phyloP scores from a whole-genome alignment of 1,140 invertebrate genomes.

The Wiebesia pumilae region DNA sequence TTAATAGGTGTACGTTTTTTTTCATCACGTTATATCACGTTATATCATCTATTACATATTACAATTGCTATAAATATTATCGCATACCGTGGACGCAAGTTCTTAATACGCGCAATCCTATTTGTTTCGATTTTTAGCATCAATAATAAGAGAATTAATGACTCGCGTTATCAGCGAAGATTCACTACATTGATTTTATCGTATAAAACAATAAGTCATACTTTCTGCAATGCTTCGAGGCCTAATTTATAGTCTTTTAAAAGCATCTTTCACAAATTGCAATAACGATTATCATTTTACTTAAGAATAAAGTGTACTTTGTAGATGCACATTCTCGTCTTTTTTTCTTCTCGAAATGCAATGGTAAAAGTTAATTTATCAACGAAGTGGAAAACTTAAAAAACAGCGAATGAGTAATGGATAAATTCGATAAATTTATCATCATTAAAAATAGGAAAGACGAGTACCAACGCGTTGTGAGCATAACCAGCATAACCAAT shows the following conservation, averaged over 20 bases:
- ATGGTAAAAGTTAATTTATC: neutral
- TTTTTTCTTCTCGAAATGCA: neutral
- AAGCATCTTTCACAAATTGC: neutral
- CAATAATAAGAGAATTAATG: neutral
- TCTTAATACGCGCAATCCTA: neutral
- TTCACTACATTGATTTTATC: neutral
- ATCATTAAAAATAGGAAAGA: neutral
- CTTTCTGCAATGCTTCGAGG: neutral
- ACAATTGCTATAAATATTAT: slow-evolving; percentile 3
- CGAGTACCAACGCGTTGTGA: neutral
- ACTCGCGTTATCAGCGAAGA: neutral
- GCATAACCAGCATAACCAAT: neutral
- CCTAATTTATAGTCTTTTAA: neutral
- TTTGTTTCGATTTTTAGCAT: neutral
- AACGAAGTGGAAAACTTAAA: neutral
- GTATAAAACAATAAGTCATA: neutral
- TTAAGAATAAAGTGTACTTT: neutral
- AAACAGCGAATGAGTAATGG: neutral
- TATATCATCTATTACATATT: neutral
- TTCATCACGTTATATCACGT: neutral
- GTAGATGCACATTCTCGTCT: neutral
- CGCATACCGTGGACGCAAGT: neutral
- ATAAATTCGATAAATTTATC: neutral
- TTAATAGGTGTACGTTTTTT: neutral
- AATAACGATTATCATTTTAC: neutral